Conservation (phyloP, 2,888 invertebrate genomes). For the Danaus chrysippus region DNA sequence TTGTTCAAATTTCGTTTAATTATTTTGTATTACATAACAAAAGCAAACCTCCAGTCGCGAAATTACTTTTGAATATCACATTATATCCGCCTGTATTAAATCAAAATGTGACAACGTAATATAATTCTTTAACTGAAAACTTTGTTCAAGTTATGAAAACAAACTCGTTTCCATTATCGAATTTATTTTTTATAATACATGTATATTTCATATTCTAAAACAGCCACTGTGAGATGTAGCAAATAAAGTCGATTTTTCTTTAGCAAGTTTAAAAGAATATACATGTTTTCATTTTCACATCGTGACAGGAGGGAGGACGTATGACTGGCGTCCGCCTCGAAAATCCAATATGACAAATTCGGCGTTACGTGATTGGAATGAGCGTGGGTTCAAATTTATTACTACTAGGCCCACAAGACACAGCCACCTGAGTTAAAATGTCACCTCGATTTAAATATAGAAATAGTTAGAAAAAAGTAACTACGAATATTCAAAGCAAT, state of each 20-base stretch:
- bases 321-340: constrained; percentile 66
- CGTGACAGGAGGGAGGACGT: constrained; percentile 68
- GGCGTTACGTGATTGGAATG: constrained; percentile 77
- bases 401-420: constrained; percentile 44
- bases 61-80: background rate
- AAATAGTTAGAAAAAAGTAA: background rate
- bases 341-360: constrained; percentile 80
- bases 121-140: constrained; percentile 1
- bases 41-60: background rate
- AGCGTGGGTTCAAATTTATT: constrained; percentile 64
- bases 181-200: constrained; percentile 28
- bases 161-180: constrained; percentile 33
- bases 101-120: constrained; percentile 6
- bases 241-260: constrained; percentile 43
- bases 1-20: no score
- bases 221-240: background rate
- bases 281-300: constrained; percentile 74
- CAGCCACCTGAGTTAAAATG: constrained; percentile 34
- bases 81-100: background rate
- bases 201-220: constrained; percentile 7
- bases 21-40: background rate
- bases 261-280: constrained; percentile 44
- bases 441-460: constrained; percentile 16
- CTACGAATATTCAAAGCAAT: no score
- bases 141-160: constrained; percentile 3